Evolutionary conservation across 2,797 vertebrate genomes (phyloP), one percentile per base, ranked within the genome.

Genomic region (Macroramphosus scolopax): DNA sequence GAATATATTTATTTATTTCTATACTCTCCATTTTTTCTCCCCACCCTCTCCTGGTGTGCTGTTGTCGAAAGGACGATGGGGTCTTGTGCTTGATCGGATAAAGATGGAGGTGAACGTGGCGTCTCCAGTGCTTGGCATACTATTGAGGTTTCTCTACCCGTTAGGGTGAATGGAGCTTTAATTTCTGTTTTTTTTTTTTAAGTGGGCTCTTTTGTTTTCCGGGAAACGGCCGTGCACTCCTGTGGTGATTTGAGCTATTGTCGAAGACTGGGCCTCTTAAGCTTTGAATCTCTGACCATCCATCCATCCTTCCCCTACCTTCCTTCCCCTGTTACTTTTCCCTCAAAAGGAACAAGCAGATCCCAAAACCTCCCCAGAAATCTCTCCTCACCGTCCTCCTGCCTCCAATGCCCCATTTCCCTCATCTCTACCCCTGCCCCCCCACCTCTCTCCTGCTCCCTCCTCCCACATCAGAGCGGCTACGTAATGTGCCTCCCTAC

Each of bases 161-260:
- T 88, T 68, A 55, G 89, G 91, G 83, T 91, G 88, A 84, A 86
- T 87, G 82, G 83, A 86, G 76, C 72, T 69, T 69, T 80, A 69
- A 60, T 79, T 75, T 77, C 60, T 48, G 43, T 25, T 44, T 51
- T 44, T 76, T 69, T 78, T 80, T 40, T 82, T 83, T 71, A 69
- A 80, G 62, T 43, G 68, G 71, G 62, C 67, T 77, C 82, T 85
- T 87, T 88, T 85, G 82, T 85, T 78, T 88, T 85, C 75, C 56
- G 79, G 88, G 85, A 84, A 92, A 91, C 75, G 89, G 88, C 88
- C 66, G 74, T 90, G 89, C 91, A 80, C 89, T 90, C 87, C 87
- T 79, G 87, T 84, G 81, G 92, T 94, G 90, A 93, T 91, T 91
- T 85, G 92, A 87, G 90, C 92, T 92, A 92, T 95, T 94, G 94